Conservation (phyloP, 2,797 vertebrate species). For the Dryobates pubescens region DNA sequence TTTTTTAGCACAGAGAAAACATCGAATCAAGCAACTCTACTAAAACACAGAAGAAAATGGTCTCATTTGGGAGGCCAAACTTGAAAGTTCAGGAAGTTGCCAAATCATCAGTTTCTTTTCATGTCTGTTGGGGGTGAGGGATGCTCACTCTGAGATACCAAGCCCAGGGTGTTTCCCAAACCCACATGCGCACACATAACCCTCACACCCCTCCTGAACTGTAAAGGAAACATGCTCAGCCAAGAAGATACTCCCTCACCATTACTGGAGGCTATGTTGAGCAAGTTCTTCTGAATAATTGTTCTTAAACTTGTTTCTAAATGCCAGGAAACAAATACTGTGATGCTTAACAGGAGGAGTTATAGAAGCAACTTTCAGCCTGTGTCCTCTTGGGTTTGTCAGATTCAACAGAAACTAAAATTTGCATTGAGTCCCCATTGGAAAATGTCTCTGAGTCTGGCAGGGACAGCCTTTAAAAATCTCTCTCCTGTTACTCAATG, state of each 20-base stretch:
- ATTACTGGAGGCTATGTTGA: conserved; percentile 26
- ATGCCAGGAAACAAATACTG: conserved; percentile 44
- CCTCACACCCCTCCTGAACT: neutral
- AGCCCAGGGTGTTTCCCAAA: neutral
- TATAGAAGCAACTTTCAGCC: conserved; percentile 4
- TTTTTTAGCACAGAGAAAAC: neutral
- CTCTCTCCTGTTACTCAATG: neutral
- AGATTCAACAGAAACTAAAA: fast-evolving
- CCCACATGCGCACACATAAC: neutral
- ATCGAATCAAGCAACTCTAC: neutral
- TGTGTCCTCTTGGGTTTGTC: neutral
- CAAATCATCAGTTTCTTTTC: neutral
- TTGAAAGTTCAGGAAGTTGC: neutral
- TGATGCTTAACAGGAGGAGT: neutral
- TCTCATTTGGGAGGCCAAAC: neutral
- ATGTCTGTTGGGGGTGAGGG: neutral
- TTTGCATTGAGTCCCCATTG: neutral
- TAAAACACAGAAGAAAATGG: neutral
- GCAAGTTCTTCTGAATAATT: conserved; percentile 45
- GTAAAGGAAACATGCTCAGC: neutral
- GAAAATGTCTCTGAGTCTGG: neutral
- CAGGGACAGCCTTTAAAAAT: neutral
- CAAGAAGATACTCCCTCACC: neutral
- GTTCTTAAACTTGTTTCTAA: conserved; percentile 47
- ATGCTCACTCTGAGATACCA: neutral